Evolutionary conservation across 37 sponge, comb jelly and placozoan species (phyloP).

Genomic region (Geodia barretti): DNA sequence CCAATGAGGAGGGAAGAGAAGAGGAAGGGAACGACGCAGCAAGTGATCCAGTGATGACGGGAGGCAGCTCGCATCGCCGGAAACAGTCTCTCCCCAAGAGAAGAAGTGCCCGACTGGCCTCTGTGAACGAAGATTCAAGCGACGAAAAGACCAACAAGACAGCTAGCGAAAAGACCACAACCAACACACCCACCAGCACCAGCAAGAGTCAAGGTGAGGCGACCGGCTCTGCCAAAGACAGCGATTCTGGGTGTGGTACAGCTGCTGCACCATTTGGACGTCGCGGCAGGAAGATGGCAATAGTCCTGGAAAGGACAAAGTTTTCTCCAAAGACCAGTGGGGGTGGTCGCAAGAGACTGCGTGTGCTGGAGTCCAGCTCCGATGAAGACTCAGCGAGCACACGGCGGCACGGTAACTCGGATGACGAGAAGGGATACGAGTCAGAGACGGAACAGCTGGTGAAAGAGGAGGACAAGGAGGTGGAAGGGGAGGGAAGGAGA

Average conservation of each 20-base stretch:
- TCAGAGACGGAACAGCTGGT: slow-evolving; percentile 4
- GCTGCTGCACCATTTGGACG: background rate
- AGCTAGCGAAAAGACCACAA: background rate
- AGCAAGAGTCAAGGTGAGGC: too few species aligned
- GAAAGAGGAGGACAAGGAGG: background rate
- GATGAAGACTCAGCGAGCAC: slow-evolving; percentile 16
- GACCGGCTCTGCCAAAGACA: too few species aligned
- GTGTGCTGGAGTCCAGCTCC: slow-evolving; percentile 23
- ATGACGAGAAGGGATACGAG: background rate
- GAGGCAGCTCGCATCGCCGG: background rate
- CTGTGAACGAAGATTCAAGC: slow-evolving; percentile 7
- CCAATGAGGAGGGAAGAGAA: background rate
- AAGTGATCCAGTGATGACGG: background rate
- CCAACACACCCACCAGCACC: background rate
- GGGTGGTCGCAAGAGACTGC: background rate
- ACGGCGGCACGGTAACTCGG: background rate
- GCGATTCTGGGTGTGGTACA: too few species aligned
- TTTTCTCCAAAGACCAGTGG: background rate
- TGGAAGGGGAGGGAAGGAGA: background rate
- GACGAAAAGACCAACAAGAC: background rate
- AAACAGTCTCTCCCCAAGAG: slow-evolving; percentile 13
- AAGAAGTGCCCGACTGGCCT: slow-evolving; percentile 42
- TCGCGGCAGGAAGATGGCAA: background rate
- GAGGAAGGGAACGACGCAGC: background rate
- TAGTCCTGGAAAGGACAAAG: background rate